Base-by-base conservation (phyloP, 2,888 invertebrate genomes). In the Idaea dimidiata region DNA sequence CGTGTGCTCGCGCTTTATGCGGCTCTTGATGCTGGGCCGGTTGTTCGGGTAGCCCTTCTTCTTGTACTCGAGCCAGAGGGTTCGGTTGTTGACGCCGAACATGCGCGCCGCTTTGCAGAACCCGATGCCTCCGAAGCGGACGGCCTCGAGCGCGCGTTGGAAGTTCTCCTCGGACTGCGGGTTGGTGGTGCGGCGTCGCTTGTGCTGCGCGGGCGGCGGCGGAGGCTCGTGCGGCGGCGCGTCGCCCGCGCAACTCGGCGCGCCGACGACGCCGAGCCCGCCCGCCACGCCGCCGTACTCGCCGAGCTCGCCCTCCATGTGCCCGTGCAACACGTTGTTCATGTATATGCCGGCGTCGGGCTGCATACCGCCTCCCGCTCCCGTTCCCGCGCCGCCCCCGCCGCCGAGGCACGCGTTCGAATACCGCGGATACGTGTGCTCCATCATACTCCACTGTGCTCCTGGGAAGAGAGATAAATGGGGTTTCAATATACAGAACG, bases 401-500 rank as follows among this genome's bases (percentile, higher is more conserved):
- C 61, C 66, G 82, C 95, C 95, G 88, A 95, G 94, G 85, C 95
- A 94, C 80, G 95, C 90, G 86, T 93, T 93, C 84, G 94, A 93
- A 93, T 95, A 96, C 86, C 96, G 95, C 84, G 96, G 94, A 90
- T 96, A 96, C 83, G 95, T 94, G 89, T 96, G 95, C 93, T 96
- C 96, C 94, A 96, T 94, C 93, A 96, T 95, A 90, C 95, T 95
- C 96, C 96, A 96, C 93, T 96, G 96, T 93, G 96, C 95, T 94
- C 96, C 96, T 96, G 95, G 94, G 94, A 94, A 93, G 91, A 92
- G 91, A 93, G 92, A 91, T 91, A 93, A 94, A 94, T 88, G 91
- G 83, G 82, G 84, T 83, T 84, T 82, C 82, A 86, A 81, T 81
- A 83, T 77, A 83, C 73, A 75, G 61, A 16, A 17, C 17, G 16